Percentiles rank a stretch among this genome's conserved stretches.
Conservation (phyloP, 2,888 invertebrate species). For the Latheticus oryzae region DNA sequence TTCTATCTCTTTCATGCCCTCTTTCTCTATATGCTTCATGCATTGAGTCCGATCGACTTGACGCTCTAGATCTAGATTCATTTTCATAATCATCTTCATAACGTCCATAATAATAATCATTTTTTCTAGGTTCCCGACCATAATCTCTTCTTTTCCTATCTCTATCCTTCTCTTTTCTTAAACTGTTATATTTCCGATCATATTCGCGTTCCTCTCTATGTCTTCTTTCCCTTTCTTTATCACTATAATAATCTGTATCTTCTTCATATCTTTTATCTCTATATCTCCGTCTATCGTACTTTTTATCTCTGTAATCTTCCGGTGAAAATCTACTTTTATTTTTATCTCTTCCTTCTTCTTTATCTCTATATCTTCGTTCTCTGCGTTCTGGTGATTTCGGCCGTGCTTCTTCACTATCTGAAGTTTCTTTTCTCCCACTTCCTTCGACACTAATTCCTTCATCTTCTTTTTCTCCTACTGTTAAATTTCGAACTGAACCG, state of each 20-base stretch:
- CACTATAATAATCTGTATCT: conserved; percentile 75
- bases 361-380: conserved; percentile 44
- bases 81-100: conserved; percentile 63
- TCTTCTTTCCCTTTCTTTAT: conserved; percentile 72
- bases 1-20: conserved; percentile 61
- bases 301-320: conserved; percentile 56
- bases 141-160: conserved; percentile 59
- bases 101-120: conserved; percentile 57
- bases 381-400: conserved; percentile 45
- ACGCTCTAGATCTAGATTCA: conserved; percentile 60
- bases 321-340: conserved; percentile 59
- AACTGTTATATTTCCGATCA: conserved; percentile 61
- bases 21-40: conserved; percentile 61
- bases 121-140: conserved; percentile 54
- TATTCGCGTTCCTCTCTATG: conserved; percentile 61
- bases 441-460: conserved; percentile 45
- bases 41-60: conserved; percentile 65
- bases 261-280: conserved; percentile 72
- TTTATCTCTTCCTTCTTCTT: conserved; percentile 46
- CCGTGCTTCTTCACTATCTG: conserved; percentile 59
- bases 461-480: conserved; percentile 61
- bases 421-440: conserved; percentile 58
- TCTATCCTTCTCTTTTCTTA: conserved; percentile 63
- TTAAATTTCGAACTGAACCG: conserved; percentile 60
- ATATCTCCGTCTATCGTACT: conserved; percentile 61